Evolutionary conservation across 2,797 vertebrate species (phyloP).

Genomic region (Myotis myotis): DNA sequence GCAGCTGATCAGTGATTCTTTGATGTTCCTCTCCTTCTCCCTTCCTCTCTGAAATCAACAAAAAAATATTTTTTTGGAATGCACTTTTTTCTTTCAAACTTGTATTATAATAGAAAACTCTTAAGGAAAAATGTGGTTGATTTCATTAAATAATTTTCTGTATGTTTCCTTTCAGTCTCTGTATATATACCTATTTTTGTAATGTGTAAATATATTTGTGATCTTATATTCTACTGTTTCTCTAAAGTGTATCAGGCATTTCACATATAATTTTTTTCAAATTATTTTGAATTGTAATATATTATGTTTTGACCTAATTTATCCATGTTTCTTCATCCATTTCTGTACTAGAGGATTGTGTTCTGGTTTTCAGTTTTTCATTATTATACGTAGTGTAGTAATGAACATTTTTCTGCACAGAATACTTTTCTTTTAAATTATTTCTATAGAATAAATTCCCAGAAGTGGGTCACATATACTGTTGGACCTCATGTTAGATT

Average conservation of each 20-base stretch:
- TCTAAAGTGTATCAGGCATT: background rate
- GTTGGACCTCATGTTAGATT: slow-evolving; percentile 24
- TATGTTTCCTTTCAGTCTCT: background rate
- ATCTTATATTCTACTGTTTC: background rate
- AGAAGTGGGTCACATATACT: background rate
- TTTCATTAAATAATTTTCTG: slow-evolving; percentile 9
- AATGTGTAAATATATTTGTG: slow-evolving; percentile 10
- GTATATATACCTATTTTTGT: background rate
- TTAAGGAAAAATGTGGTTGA: background rate
- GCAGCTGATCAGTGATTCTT: no score
- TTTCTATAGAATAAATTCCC: slow-evolving; percentile 10
- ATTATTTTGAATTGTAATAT: background rate
- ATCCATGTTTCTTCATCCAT: background rate
- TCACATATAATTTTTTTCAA: background rate
- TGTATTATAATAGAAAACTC: background rate
- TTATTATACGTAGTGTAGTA: slow-evolving; percentile 22
- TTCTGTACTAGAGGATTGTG: background rate
- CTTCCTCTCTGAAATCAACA: no score
- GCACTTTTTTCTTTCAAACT: background rate
- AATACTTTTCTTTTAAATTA: slow-evolving; percentile 35
- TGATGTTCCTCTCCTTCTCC: no score
- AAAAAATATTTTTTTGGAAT: no score
- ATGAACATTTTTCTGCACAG: background rate
- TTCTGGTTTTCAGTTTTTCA: slow-evolving; percentile 24
- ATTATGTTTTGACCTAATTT: background rate